phyloP scores from a whole-genome alignment of 1,140 invertebrate species.

The Papilio dardanus region DNA sequence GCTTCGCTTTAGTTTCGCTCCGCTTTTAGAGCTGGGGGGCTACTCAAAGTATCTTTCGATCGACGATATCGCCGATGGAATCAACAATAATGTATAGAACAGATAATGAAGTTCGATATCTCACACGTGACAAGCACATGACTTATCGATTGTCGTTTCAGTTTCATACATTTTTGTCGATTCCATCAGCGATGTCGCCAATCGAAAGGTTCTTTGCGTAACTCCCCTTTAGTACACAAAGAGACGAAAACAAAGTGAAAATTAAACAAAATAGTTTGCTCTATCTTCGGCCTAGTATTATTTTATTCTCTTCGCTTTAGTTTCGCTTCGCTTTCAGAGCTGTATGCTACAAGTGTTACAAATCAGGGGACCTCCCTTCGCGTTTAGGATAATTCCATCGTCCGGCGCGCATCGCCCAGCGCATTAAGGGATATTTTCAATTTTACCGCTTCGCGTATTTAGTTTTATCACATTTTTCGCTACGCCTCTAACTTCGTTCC shows the following conservation, averaged over 20 bases:
- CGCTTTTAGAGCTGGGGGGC: too few species aligned
- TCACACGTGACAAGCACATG: too few species aligned
- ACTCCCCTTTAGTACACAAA: neutral
- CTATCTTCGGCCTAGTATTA: neutral
- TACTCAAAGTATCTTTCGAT: too few species aligned
- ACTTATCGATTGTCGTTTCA: too few species aligned
- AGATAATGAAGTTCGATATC: too few species aligned
- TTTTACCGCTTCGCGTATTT: slow-evolving; percentile 34
- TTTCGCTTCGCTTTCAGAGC: neutral
- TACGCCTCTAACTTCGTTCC: slow-evolving; percentile 18
- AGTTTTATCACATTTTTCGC: slow-evolving; percentile 34
- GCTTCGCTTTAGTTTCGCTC: too few species aligned
- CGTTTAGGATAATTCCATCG: slow-evolving; percentile 28
- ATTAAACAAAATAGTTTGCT: neutral
- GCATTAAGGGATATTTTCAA: slow-evolving; percentile 35
- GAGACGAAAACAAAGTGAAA: neutral
- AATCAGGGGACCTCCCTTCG: slow-evolving; percentile 23
- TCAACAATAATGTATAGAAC: too few species aligned
- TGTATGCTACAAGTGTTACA: neutral
- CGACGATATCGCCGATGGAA: too few species aligned
- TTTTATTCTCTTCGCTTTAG: neutral
- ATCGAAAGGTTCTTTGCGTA: too few species aligned
- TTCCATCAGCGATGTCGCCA: too few species aligned
- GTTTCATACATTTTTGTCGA: too few species aligned
- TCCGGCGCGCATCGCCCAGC: neutral